A percentile compares a stretch with the other conserved stretches of the same genome.
phyloP scores from a whole-genome alignment of 35 echinoderm and acorn worm species.

The Hemicentrotus pulcherrimus region DNA sequence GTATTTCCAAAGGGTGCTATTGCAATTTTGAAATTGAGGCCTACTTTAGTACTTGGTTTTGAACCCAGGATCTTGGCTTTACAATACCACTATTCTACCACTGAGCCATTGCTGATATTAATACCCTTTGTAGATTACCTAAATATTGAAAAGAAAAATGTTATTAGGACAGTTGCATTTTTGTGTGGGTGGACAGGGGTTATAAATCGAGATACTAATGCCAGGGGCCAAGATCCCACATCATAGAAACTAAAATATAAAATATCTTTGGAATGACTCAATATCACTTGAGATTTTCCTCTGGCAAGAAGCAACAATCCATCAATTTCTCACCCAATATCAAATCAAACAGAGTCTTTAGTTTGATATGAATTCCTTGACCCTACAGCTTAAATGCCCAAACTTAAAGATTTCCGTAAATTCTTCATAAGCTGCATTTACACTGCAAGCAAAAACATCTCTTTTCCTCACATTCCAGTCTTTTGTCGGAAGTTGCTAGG shows the following conservation, averaged over 20 bases:
- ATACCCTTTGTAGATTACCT: no score
- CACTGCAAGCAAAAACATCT: no score
- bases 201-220: neutral
- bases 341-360: neutral
- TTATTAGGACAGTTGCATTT: neutral
- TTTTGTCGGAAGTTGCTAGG: no score
- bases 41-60: no score
- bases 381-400: neutral
- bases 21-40: no score
- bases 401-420: neutral
- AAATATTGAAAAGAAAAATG: neutral
- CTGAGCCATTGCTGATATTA: no score
- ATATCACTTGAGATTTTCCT: slow-evolving; percentile 3
- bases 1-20: no score
- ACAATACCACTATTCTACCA: no score
- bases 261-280: slow-evolving; percentile 2
- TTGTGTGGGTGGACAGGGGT: neutral
- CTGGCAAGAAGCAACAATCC: neutral
- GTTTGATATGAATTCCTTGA: slow-evolving; percentile 4
- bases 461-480: no score
- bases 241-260: neutral
- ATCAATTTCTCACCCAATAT: neutral
- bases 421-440: neutral
- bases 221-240: neutral
- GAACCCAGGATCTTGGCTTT: no score